Percentiles rank a stretch among this genome's conserved stretches.
Evolutionary conservation across 2,888 invertebrate genomes (phyloP).

Genomic region (Empis livida): DNA sequence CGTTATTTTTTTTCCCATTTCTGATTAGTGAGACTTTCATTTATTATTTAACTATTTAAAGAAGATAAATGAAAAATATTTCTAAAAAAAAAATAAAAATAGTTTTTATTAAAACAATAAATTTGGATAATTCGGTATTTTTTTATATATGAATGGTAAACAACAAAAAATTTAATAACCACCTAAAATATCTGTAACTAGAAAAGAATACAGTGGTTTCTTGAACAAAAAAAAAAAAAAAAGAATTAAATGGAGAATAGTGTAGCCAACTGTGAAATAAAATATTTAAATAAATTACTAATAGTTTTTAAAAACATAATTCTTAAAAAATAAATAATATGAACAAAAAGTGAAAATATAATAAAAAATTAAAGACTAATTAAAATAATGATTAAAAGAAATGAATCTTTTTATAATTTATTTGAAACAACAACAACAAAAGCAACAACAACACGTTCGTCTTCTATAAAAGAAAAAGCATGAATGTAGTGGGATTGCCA

Average conservation of each 20-base stretch:
- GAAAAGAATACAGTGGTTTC: too few species aligned
- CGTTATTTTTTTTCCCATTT: constrained; percentile 12
- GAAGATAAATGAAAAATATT: not conserved
- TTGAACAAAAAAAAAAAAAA: too few species aligned
- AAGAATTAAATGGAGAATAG: too few species aligned
- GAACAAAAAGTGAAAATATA: not conserved
- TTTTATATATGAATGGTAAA: constrained; percentile 1
- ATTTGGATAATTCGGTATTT: not conserved
- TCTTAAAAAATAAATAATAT: not conserved
- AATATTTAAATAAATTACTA: too few species aligned
- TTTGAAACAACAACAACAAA: constrained; percentile 3
- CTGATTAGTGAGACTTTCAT: constrained; percentile 6
- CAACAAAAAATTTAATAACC: constrained; percentile 1
- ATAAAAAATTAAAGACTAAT: not conserved
- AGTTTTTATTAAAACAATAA: too few species aligned
- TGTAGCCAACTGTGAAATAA: too few species aligned
- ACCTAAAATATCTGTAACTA: not conserved
- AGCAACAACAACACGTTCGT: not conserved
- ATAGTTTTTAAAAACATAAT: too few species aligned
- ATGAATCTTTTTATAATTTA: not conserved
- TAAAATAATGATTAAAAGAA: constrained; percentile 1
- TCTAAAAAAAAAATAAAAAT: too few species aligned
- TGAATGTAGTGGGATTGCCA: constrained; percentile 1
- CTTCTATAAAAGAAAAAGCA: not conserved
- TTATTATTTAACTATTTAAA: constrained; percentile 2